phyloP scores from a whole-genome alignment of 2,113 vertebrate species.

The Dascyllus trimaculatus region DNA sequence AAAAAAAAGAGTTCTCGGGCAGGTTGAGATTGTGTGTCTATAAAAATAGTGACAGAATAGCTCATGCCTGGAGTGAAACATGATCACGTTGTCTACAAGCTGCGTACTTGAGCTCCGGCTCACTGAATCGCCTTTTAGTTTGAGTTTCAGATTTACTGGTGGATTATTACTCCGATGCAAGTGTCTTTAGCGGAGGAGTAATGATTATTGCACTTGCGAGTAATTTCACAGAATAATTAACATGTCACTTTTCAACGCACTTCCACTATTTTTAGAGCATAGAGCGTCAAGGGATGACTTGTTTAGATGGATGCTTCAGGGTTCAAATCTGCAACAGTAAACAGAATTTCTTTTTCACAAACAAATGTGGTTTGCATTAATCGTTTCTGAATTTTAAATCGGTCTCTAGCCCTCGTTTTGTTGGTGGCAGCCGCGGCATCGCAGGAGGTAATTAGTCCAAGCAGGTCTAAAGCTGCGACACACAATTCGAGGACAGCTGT shows the following conservation, averaged over 20 bases:
- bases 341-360: constrained; percentile 5
- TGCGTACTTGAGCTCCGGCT: constrained; percentile 47
- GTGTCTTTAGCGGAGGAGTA: constrained; percentile 26
- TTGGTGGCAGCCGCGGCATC: constrained; percentile 16
- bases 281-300: not conserved
- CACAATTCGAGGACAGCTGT: constrained; percentile 61
- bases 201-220: constrained; percentile 26
- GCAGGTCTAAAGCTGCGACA: constrained; percentile 48
- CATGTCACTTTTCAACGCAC: not conserved
- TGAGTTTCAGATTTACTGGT: constrained; percentile 66
- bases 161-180: constrained; percentile 49
- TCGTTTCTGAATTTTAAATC: constrained; percentile 42
- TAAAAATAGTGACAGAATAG: constrained; percentile 67
- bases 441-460: constrained; percentile 56
- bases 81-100: constrained; percentile 59
- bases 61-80: constrained; percentile 68
- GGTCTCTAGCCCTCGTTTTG: constrained; percentile 15
- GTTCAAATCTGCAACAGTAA: not conserved
- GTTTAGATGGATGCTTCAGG: not conserved
- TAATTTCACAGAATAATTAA: constrained; percentile 2
- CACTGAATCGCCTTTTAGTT: constrained; percentile 48
- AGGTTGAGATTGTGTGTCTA: constrained; percentile 60
- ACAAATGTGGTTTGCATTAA: constrained; percentile 27
- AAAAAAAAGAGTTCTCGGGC: constrained; percentile 28
- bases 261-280: not conserved